Evolutionary conservation across 2,888 invertebrate species (phyloP), one percentile per base, ranked within the genome.

Genomic region (Orchesella flavescens): DNA sequence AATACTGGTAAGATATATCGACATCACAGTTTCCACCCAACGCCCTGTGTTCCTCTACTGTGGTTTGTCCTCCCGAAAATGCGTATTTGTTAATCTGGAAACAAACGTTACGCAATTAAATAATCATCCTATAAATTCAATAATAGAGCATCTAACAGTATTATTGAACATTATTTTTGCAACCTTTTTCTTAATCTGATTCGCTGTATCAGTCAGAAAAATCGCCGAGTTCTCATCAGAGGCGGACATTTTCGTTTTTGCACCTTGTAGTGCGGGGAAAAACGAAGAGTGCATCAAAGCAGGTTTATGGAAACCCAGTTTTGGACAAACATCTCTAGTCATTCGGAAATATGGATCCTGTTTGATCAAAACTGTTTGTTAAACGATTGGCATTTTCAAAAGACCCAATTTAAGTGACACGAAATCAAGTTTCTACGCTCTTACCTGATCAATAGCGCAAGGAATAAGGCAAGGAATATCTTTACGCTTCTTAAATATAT

Each of bases 171-270:
- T n/a, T 1, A 68, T 44, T 4, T n/a, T 24, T 69, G n/a, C n/a
- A n/a, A 96, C 94, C 93, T 99, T 99, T 89, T 94, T 97, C 90
- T 98, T 98, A 84, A 99, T 95, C 91, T 98, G 96, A 89, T 98
- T 97, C 0, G 97, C 92, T 0, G 97, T 96, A 89, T 99, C 99
- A 2, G 94, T 97, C n/a, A 99, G 91, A 90, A 95, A 98, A 88
- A 99, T 95, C 0, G 98, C 96, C 0, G 98, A 95, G 89, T 96
- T 98, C 3, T 93, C 92, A 89, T 98, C 98, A 89, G 97, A 97
- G n/a, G 98, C 96, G 12, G 98, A 98, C 99, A 99, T 99, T 91
- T 99, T 99, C 23, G 97, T 96, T 89, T 96, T 95, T 0, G 98
- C 96, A 0, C 99, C 99, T 91, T 98, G 98, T 66, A 99, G 90